Evolutionary conservation across 53 echinoderm and acorn worm genomes (phyloP), one percentile per base, ranked within the genome.

Genomic region (Stichopus horrens): DNA sequence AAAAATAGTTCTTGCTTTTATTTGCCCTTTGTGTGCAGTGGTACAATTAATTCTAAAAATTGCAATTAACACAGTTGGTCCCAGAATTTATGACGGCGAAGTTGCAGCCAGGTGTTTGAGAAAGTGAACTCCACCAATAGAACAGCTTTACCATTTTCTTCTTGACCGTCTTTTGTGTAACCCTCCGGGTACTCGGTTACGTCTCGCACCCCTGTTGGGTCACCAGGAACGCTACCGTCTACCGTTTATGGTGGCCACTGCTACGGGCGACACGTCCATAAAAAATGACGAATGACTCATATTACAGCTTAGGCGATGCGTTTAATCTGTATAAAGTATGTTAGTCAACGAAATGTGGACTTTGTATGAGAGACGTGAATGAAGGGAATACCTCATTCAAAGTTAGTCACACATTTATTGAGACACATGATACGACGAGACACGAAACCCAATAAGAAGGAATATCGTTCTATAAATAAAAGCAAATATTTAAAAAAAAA

Each of bases 41-140:
- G 81, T 81, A 81, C 81, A 81, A 81, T 81, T 81, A 81, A 81
- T 22, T 81, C 56, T 80, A n/a, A 57, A 71, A 58, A 81, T 58
- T 20, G 81, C 53, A 81, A 81, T 81, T 81, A 81, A 81, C 81
- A 81, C 81, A 81, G 81, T 81, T 81, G 81, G 81, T 10, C 81
- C 57, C 81, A 57, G 58, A 14, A 58, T 19, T 53, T 81, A 56
- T 21, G 58, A n/a, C 81, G 81, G 20, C 13, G 57, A 57, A 81
- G 81, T 81, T 20, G 56, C 57, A 81, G 7, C 81, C 81, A 81
- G 81, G 81, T 81, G 81, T 53, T 21, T 58, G 58, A 81, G 10
- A 20, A 56, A 81, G 14, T n/a, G 18, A 53, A 16, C 54, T 54
- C 22, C 14, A 2, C 53, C 77, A 54, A 22, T 21, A 77, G 18